phyloP scores from a whole-genome alignment of 2,797 vertebrate species.

The Ctenochaetus hawaiiensis region DNA sequence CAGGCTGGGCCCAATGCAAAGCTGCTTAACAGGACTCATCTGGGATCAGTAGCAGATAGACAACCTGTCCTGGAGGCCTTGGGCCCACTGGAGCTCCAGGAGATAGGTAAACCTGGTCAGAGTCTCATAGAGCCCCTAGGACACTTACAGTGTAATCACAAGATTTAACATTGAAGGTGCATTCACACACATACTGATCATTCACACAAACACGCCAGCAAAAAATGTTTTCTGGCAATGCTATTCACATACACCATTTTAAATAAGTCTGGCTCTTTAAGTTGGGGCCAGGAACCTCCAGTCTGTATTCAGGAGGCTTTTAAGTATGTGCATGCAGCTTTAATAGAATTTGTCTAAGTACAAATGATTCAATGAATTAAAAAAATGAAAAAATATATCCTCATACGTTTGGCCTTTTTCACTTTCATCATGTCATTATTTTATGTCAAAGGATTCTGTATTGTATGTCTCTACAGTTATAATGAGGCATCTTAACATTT shows the following conservation, averaged over 20 bases:
- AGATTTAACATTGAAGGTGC: slow-evolving; percentile 72
- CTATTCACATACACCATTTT: slow-evolving; percentile 4
- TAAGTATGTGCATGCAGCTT: not conserved
- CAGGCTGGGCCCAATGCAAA: slow-evolving; percentile 67
- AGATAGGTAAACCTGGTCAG: slow-evolving; percentile 73
- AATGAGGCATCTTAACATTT: not conserved
- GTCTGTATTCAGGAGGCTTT: not conserved
- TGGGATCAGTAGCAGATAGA: slow-evolving; percentile 80
- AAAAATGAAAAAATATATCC: not conserved
- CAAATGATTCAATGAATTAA: not conserved
- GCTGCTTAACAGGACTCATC: slow-evolving; percentile 79
- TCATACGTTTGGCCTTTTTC: not conserved
- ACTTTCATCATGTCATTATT: not conserved
- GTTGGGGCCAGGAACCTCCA: not conserved
- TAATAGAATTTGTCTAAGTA: not conserved
- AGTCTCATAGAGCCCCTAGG: slow-evolving; percentile 36
- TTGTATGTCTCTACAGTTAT: not conserved
- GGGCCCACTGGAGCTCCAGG: slow-evolving; percentile 47
- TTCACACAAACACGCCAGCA: slow-evolving; percentile 32
- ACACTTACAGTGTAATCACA: slow-evolving; percentile 70
- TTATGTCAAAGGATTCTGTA: not conserved
- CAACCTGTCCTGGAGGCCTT: slow-evolving; percentile 70
- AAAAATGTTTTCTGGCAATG: slow-evolving; percentile 10
- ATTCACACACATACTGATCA: slow-evolving; percentile 24
- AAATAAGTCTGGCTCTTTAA: not conserved